A percentile compares a stretch with the other conserved stretches of the same genome.
These are phyloP conservation scores for Papilio demoleus DNA, from an alignment of 2,888 invertebrate species.

Conservation along the genomic window DNA sequence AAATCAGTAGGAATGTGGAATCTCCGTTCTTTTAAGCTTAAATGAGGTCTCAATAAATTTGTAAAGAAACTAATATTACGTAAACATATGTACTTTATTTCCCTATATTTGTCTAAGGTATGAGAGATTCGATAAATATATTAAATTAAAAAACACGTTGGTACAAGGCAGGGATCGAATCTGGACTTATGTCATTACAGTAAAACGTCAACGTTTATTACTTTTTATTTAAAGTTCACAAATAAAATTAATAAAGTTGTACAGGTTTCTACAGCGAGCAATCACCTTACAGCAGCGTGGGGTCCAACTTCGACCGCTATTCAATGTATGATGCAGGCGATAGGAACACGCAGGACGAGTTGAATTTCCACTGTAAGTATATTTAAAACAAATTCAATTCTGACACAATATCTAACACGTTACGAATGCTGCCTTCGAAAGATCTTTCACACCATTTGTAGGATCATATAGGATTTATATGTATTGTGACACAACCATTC, in stretches of 20 bases:
- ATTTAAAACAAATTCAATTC: not conserved
- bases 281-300: slow-evolving; percentile 76
- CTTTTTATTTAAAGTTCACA: not conserved
- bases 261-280: slow-evolving; percentile 76
- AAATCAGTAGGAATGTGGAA: slow-evolving; percentile 17
- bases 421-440: too few species aligned
- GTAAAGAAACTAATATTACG: slow-evolving; percentile 11
- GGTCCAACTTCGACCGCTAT: slow-evolving; percentile 72
- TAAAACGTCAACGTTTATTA: too few species aligned
- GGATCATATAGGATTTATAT: too few species aligned
- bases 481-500: too few species aligned
- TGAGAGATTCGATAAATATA: not conserved
- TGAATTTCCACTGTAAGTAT: slow-evolving; percentile 48
- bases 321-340: slow-evolving; percentile 74
- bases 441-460: too few species aligned
- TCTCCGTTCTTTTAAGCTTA: slow-evolving; percentile 8
- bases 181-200: too few species aligned
- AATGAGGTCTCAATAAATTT: slow-evolving; percentile 13
- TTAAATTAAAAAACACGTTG: slow-evolving; percentile 2
- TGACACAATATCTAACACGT: too few species aligned
- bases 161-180: too few species aligned
- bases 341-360: slow-evolving; percentile 59
- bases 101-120: not conserved
- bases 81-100: slow-evolving; percentile 5
- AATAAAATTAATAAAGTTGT: slow-evolving; percentile 37